Evolutionary conservation across 2,797 vertebrate genomes (phyloP), one percentile per base, ranked within the genome.

Genomic region (Enteromius viviparus): DNA sequence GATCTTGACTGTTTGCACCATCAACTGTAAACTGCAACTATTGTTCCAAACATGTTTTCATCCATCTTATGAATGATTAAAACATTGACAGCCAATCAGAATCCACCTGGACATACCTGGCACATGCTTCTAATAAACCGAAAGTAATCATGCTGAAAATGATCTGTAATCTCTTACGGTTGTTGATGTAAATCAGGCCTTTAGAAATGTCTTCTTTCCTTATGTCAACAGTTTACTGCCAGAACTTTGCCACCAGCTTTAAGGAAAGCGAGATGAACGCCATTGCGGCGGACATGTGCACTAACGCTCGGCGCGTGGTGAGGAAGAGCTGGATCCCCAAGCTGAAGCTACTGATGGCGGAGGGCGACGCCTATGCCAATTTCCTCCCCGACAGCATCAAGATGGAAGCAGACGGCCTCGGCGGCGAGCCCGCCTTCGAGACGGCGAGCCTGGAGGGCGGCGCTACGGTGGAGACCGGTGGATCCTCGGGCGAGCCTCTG

Each of bases 221-320:
- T 83, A 29, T 76, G 78, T 11, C 75, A 17, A 5, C 86, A 96
- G 95, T 95, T 93, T 96, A 96, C 93, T 96, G 95, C 92, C 95
- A 96, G 94, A 96, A 96, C 89, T 96, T 96, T 15, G 95, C 95
- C 5, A 95, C 95, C 14, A 96, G 96, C 92, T 96, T 96, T 93
- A 96, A 96, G 90, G 95, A 96, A 92, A 96, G 95, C 0, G 95
- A 96, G 91, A 96, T 96, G 95, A 96, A 96, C 2, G 95, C 95
- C 84, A 96, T 96, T 1, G 95, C 95, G 0, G 95, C 95, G 0
- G 95, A 96, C 90, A 96, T 96, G 95, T 96, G 95, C 89, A 96
- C 95, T 85, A 96, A 96, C 0, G 95, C 95, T 37, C 94, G 95
- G 26, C 95, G 95, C 0, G 95, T 96, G 0, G 95, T 96, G 71